Base-by-base conservation (phyloP, 1,140 invertebrate species). In the Apolygus lucorum region DNA sequence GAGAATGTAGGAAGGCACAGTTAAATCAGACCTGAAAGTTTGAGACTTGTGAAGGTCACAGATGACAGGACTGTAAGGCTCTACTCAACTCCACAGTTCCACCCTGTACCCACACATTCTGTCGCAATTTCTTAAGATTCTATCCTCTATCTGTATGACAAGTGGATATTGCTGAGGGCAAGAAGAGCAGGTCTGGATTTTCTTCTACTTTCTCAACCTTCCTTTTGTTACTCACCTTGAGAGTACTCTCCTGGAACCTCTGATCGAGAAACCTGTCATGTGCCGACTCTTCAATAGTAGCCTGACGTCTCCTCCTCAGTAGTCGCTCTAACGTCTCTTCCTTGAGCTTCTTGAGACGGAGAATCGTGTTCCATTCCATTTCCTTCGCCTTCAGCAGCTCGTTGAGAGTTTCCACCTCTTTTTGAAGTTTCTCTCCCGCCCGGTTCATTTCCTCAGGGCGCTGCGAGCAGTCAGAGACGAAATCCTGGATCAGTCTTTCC, bases 281-380 rank as follows among this genome's bases (percentile, higher is more conserved):
- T 28, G 62, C 11, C 24, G 67, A 28, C 21, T 68, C 27, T 26
- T 42, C 11, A 22, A 26, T 21, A 2, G 34, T 21, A 17, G 22
- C 21, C 25, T 42, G 81, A 74, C 88, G 85, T 73, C 85, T 84
- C 70, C 85, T 83, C 14, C 89, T 82, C 69, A 88, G 79, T 1
- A 91, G 78, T 68, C 89, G 78, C 17, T 88, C 77, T 65, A 90
- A 80, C 17, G 89, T 85, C 75, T 92, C 89, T 76, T 93, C 90
- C 79, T 92, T 92, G 0, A 91, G 80, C 76, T 91, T 92, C 75
- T 88, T 88, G 72, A 90, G 79, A 75, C 88, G 68, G 4, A 92
- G 75, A 28, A 93, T 86, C 62, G 88, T 86, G 74, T 92, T 91
- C 90, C 90, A 92, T 78, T 93, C 90, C 71, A 87, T 83, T 81